Percentiles rank a stretch among this genome's conserved stretches.
Conservation (phyloP, 1,140 invertebrate genomes). For the Aphaenogaster floridana region DNA sequence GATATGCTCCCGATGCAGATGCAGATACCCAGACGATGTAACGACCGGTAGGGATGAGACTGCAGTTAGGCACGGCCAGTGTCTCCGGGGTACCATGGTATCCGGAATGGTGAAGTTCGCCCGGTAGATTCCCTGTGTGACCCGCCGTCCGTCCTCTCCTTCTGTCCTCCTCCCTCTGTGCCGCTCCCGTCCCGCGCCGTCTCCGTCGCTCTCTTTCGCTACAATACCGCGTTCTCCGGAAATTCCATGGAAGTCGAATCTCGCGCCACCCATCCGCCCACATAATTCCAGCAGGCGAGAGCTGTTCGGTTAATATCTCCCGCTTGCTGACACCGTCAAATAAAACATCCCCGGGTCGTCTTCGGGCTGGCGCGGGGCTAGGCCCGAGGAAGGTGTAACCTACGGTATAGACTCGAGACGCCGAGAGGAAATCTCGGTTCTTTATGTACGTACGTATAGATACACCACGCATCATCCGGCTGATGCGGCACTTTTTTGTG, state of each 20-base stretch:
- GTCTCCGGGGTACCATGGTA: conserved; percentile 71
- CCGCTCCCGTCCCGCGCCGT: conserved; percentile 1
- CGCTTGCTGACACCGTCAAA: conserved; percentile 81
- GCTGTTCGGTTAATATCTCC: conserved; percentile 81
- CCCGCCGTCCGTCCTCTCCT: conserved; percentile 56
- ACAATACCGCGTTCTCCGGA: conserved; percentile 70
- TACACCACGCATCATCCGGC: conserved; percentile 68
- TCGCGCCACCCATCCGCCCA: conserved; percentile 75
- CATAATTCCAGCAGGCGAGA: conserved; percentile 79
- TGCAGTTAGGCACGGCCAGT: conserved; percentile 61
- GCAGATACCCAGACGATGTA: conserved; percentile 67
- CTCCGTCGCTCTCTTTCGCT: conserved; percentile 43
- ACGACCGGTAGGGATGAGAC: conserved; percentile 61
- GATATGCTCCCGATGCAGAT: conserved; percentile 65
- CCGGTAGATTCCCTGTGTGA: conserved; percentile 64
- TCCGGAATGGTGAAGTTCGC: conserved; percentile 70
- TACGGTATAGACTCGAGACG: conserved; percentile 67
- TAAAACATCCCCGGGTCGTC: conserved; percentile 77
- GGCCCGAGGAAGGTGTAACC: conserved; percentile 69
- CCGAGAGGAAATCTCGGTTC: conserved; percentile 66
- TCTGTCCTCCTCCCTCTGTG: neutral
- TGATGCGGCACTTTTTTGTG: conserved; percentile 69
- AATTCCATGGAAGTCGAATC: conserved; percentile 79
- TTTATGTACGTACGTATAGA: conserved; percentile 66
- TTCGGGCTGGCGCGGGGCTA: conserved; percentile 40